Percentiles rank a stretch among this genome's conserved stretches.
Evolutionary conservation across 37 sponge, comb jelly and placozoan species (phyloP).

Genomic region (Theonella swinhoei): DNA sequence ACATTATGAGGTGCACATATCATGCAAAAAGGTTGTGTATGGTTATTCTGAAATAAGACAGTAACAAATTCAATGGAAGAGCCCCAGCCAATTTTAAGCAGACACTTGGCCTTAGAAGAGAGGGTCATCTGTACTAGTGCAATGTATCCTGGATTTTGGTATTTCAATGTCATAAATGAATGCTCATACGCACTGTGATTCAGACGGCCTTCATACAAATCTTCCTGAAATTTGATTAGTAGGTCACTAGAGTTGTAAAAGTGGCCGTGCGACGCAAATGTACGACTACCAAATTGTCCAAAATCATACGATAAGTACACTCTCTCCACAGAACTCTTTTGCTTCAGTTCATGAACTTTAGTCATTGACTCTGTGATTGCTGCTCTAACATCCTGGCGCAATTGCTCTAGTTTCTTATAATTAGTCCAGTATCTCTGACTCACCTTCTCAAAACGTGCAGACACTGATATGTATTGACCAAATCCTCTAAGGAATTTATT

Average conservation of each 20-base stretch:
- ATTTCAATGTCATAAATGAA: background rate
- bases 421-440: background rate
- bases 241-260: background rate
- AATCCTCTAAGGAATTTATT: slow-evolving; percentile 1
- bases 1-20: background rate
- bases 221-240: background rate
- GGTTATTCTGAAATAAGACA: background rate
- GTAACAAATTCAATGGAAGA: background rate
- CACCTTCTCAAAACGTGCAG: background rate
- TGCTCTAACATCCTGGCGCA: background rate
- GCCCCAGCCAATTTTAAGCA: background rate
- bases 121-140: background rate
- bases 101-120: background rate
- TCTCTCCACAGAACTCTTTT: background rate
- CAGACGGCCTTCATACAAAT: background rate
- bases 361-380: background rate
- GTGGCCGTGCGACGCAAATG: background rate
- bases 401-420: background rate
- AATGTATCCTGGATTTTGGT: background rate
- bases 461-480: background rate
- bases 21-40: background rate
- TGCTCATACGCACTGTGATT: background rate
- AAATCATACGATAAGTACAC: background rate
- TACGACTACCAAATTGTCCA: background rate
- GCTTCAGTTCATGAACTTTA: background rate